Conservation (phyloP, 2,797 vertebrate genomes). For the Smutsia temminckii region DNA sequence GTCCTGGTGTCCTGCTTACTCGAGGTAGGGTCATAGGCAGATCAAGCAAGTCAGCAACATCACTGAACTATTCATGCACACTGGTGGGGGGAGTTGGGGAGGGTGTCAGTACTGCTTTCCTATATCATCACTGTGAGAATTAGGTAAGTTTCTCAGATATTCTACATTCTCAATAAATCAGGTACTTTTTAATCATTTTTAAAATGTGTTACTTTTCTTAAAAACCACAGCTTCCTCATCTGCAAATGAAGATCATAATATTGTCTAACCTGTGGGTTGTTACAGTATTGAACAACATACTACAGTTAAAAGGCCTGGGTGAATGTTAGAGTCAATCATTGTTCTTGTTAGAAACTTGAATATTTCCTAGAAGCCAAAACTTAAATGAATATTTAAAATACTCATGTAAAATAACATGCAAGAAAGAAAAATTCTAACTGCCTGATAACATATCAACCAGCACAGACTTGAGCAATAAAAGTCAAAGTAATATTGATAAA, state of each 20-base stretch:
- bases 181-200: not conserved
- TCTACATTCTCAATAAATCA: not conserved
- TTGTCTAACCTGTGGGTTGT: not conserved
- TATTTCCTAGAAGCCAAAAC: not conserved
- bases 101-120: not conserved
- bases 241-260: not conserved
- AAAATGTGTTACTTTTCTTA: not conserved
- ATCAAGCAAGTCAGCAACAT: not conserved
- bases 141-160: not conserved
- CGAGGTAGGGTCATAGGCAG: not conserved
- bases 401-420: not conserved
- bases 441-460: not conserved
- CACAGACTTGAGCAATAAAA: not conserved
- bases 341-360: not conserved
- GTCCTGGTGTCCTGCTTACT: not conserved
- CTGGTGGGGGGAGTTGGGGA: no score
- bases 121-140: not conserved
- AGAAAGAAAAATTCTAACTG: not conserved
- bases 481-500: not conserved
- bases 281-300: not conserved
- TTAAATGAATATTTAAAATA: not conserved
- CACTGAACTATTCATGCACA: not conserved
- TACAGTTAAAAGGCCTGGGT: not conserved
- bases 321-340: not conserved
- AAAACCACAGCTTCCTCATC: not conserved